Evolutionary conservation across 1,140 invertebrate species (phyloP), one percentile per base, ranked within the genome.

Genomic region (Nasonia longicornis): DNA sequence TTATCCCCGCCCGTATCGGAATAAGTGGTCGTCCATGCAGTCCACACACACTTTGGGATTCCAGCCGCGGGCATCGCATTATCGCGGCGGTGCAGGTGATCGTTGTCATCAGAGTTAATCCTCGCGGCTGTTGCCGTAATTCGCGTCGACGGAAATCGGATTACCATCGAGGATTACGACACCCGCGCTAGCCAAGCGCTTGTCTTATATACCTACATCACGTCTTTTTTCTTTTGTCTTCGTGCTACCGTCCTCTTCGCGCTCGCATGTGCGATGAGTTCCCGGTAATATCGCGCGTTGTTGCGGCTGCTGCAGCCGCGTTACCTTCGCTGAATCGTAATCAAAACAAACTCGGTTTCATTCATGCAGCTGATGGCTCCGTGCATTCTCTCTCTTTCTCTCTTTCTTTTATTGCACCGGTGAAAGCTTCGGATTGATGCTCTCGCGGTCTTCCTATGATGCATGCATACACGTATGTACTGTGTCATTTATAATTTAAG

Each of bases 111-210:
- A 6, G n/a, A n/a, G 63, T 70, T 71, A 71, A 71, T 71, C 70
- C 29, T 52, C 22, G 35, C 38, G 42, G 48, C 14, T 52, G 48
- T 52, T 16, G 48, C 20, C 26, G 69, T 71, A 42, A 71, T 72
- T 72, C 69, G 48, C 45, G 69, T 79, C 45, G 77, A 79, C 48
- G 77, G 29, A 79, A 79, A 79, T 73, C 77, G 31, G 77, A 79
- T 79, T 79, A 73, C 48, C 69, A 79, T 79, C n/a, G 20, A 20
- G 26, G 48, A 79, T 72, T 72, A 71, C 20, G 12, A 63, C 69
- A 42, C 45, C 10, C 10, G 45, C 11, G 45, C 14, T 11, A 48
- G 45, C 45, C 45, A 48, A 48, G 45, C 10, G 10, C 77, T n/a
- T n/a, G 72, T 52, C 42, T 11, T 74, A 14, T 29, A 52, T 31